These are phyloP conservation scores for Ctenicera cuprea DNA, from an alignment of 2,888 invertebrate genomes.

Conservation along the genomic window DNA sequence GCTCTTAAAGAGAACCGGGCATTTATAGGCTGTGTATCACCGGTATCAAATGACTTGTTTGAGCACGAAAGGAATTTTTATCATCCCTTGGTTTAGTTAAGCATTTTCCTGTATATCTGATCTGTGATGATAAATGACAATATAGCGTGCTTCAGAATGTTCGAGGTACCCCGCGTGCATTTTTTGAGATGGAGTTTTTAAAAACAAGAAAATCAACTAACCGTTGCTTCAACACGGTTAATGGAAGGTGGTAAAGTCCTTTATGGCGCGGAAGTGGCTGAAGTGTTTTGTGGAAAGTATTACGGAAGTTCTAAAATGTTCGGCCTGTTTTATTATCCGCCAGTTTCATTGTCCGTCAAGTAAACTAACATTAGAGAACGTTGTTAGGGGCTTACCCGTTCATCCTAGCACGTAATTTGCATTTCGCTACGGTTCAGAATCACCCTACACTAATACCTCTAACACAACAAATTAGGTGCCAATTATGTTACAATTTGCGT, in stretches of 20 bases:
- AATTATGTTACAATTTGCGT: slow-evolving; percentile 51
- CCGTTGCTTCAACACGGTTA: neutral
- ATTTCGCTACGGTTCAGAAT: slow-evolving; percentile 49
- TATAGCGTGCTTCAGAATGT: slow-evolving; percentile 8
- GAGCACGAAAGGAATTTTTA: slow-evolving; percentile 35
- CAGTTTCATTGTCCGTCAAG: slow-evolving; percentile 39
- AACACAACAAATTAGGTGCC: slow-evolving; percentile 54
- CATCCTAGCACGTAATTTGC: slow-evolving; percentile 54
- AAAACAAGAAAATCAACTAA: slow-evolving; percentile 22
- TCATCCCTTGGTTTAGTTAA: slow-evolving; percentile 24
- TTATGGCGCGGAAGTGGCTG: slow-evolving; percentile 9
- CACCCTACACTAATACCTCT: slow-evolving; percentile 51
- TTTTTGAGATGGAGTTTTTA: neutral
- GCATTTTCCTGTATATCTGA: slow-evolving; percentile 28
- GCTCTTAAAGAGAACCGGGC: slow-evolving; percentile 8
- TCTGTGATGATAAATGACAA: slow-evolving; percentile 29
- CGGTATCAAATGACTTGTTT: slow-evolving; percentile 30
- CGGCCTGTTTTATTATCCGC: slow-evolving; percentile 27
- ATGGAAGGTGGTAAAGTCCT: slow-evolving; percentile 4
- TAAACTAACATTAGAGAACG: slow-evolving; percentile 42
- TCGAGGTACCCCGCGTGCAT: neutral
- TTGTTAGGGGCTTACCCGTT: slow-evolving; percentile 50
- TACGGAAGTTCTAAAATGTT: slow-evolving; percentile 29
- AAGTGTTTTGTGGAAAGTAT: slow-evolving; percentile 25
- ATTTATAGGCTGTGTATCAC: slow-evolving; percentile 33